phyloP scores from a whole-genome alignment of 2,113 vertebrate genomes.

The Chionis minor region DNA sequence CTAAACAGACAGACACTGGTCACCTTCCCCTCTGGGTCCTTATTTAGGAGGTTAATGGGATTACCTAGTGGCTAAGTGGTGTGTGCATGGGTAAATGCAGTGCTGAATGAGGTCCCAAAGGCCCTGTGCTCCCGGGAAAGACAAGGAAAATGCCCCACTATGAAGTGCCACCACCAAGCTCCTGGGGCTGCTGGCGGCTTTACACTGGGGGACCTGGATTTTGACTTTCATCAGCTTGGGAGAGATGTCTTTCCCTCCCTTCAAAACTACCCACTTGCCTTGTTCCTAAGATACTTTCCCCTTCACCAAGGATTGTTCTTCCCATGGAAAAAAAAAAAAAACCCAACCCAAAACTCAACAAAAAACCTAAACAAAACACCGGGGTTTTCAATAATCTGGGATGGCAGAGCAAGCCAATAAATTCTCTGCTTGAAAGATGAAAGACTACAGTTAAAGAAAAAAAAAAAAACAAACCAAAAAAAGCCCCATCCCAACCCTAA shows the following conservation, averaged over 20 bases:
- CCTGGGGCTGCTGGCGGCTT: accelerated
- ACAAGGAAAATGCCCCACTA: not conserved
- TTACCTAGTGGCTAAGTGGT: not conserved
- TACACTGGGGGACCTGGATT: accelerated
- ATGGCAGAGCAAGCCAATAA: slow-evolving; percentile 54
- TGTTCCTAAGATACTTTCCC: slow-evolving; percentile 4
- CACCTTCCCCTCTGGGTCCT: not conserved
- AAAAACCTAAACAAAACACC: not conserved
- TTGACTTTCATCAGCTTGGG: not conserved
- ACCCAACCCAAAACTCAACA: too few relatives aligned
- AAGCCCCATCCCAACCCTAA: not conserved
- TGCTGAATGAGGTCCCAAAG: not conserved
- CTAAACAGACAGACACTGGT: not conserved
- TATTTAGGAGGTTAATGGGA: not conserved
- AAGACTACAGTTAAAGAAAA: slow-evolving; percentile 37
- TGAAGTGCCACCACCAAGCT: not conserved
- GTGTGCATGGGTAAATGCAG: not conserved
- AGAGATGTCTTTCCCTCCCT: not conserved
- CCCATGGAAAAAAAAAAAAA: not conserved
- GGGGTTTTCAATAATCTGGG: slow-evolving; percentile 32
- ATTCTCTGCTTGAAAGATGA: slow-evolving; percentile 72
- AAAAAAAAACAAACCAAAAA: not conserved
- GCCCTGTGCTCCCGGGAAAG: not conserved
- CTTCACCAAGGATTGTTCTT: not conserved
- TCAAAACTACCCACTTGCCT: not conserved